A percentile compares a stretch with the other conserved stretches of the same genome.
Evolutionary conservation across 2,797 vertebrate species (phyloP).

Genomic region (Enteromius mattozi): DNA sequence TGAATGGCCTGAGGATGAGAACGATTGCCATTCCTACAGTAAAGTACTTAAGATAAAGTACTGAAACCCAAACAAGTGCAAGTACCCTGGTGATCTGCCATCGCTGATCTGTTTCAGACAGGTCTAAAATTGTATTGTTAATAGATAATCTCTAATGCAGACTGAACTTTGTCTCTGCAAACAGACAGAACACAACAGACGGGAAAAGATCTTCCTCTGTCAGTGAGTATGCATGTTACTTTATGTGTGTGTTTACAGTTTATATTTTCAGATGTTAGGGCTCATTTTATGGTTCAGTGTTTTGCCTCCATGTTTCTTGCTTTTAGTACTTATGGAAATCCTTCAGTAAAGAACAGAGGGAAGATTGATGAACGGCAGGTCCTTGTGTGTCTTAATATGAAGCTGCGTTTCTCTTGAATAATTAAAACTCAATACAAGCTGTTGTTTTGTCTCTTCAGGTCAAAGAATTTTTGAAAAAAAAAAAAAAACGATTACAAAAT

Average conservation of each 20-base stretch:
- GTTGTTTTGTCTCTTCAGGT: conserved; percentile 28
- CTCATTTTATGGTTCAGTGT: background rate
- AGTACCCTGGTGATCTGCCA: conserved; percentile 61
- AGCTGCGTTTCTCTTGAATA: background rate
- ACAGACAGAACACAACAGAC: conserved; percentile 67
- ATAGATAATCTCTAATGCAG: conserved; percentile 77
- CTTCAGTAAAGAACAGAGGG: background rate
- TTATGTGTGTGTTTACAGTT: conserved; percentile 6
- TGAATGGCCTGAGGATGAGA: background rate
- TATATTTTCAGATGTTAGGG: background rate
- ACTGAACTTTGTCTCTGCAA: conserved; percentile 84
- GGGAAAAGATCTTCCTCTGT: conserved; percentile 60
- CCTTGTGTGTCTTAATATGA: background rate
- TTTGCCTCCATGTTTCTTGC: background rate
- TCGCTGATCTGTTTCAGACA: conserved; percentile 12
- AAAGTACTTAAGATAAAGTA: background rate
- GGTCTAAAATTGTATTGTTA: conserved; percentile 68
- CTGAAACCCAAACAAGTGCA: background rate
- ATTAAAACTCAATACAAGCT: background rate
- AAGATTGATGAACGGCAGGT: background rate
- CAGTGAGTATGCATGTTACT: conserved; percentile 58
- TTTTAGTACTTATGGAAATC: background rate
- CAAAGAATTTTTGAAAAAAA: background rate
- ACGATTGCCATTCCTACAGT: background rate
- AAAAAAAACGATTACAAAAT: conserved; percentile 45